phyloP scores from a whole-genome alignment of 2,113 vertebrate species.

The Sminthopsis crassicaudata region DNA sequence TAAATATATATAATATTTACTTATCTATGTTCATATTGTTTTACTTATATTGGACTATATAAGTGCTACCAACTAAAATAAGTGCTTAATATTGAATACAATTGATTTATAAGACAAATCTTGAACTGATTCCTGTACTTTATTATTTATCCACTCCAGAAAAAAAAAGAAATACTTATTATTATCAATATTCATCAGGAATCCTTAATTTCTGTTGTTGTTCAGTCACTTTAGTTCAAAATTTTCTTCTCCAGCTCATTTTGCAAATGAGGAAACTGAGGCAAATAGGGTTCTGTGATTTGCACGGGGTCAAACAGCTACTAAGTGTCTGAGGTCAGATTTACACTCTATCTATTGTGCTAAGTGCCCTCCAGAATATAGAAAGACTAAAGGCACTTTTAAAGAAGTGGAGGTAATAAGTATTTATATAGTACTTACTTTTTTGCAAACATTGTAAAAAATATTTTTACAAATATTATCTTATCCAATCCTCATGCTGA shows the following conservation, averaged over 20 bases:
- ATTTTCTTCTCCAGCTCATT: background rate
- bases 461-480: no score
- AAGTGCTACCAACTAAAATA: background rate
- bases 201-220: background rate
- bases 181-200: background rate
- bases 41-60: background rate
- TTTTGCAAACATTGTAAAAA: no score
- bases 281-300: background rate
- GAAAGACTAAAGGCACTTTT: no score
- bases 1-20: background rate
- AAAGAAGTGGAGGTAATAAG: no score
- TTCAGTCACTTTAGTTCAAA: background rate
- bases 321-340: background rate
- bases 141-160: conserved; percentile 5
- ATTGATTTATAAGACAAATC: background rate
- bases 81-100: background rate
- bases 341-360: background rate
- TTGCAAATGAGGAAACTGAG: background rate
- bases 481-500: no score
- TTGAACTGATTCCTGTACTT: background rate
- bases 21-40: background rate
- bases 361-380: no score
- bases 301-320: background rate
- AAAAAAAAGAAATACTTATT: background rate
- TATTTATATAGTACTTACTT: no score